Conservation (phyloP, 2,113 vertebrate species). For the Apus apus region DNA sequence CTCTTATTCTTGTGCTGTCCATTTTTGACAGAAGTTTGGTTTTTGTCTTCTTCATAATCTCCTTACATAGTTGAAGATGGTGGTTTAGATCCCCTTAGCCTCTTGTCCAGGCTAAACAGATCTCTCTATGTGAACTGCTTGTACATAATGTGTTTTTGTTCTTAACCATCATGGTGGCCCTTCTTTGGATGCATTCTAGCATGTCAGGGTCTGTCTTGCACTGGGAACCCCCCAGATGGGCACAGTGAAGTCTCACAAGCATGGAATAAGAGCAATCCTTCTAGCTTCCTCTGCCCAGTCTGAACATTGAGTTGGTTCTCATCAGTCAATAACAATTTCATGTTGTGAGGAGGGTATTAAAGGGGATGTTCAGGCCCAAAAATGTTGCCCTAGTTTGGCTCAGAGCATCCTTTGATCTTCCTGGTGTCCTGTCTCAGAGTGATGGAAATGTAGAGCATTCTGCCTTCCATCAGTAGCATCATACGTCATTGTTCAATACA, state of each 20-base stretch:
- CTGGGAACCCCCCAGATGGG: neutral
- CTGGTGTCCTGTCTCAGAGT: neutral
- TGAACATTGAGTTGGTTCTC: neutral
- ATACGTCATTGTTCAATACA: neutral
- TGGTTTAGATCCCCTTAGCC: neutral
- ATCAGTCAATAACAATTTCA: neutral
- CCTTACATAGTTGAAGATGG: neutral
- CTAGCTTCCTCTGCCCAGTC: neutral
- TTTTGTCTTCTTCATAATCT: neutral
- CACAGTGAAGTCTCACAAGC: neutral
- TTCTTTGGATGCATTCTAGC: neutral
- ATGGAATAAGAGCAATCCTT: neutral
- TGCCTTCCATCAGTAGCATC: neutral
- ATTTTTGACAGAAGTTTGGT: neutral
- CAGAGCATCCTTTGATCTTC: neutral
- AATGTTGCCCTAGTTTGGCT: neutral
- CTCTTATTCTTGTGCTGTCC: neutral
- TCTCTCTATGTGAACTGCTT: neutral
- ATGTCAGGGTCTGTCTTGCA: neutral
- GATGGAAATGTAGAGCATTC: neutral
- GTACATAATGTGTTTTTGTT: neutral
- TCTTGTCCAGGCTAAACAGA: neutral
- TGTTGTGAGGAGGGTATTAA: neutral
- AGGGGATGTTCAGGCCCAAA: neutral
- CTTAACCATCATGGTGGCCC: neutral